phyloP scores from a whole-genome alignment of 2,888 invertebrate genomes.

The Drosophila pegasa region DNA sequence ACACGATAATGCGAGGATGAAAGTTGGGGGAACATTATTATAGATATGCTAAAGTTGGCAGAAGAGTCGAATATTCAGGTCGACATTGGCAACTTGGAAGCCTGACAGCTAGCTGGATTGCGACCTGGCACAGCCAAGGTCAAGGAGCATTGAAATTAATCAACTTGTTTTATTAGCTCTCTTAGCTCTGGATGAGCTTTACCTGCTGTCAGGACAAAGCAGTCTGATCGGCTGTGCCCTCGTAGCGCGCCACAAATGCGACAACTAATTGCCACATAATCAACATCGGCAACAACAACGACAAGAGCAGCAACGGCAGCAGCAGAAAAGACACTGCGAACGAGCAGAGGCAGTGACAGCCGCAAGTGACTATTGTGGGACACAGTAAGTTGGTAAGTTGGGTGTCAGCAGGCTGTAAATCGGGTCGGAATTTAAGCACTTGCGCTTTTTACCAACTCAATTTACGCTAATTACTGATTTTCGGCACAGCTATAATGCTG shows the following conservation, averaged over 20 bases:
- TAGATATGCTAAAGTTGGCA: constrained; percentile 33
- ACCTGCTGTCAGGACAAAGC: constrained; percentile 60
- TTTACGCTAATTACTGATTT: constrained; percentile 79
- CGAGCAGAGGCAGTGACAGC: constrained; percentile 22
- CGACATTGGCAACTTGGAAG: constrained; percentile 9
- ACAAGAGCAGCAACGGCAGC: background rate
- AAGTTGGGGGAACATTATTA: constrained; percentile 39
- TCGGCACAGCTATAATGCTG: constrained; percentile 62
- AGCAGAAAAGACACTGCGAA: constrained; percentile 1
- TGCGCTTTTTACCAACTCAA: constrained; percentile 79
- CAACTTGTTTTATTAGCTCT: constrained; percentile 74
- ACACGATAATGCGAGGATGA: constrained; percentile 12
- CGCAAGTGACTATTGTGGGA: constrained; percentile 53
- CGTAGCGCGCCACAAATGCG: constrained; percentile 66
- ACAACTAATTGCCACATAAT: constrained; percentile 79
- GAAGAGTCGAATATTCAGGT: constrained; percentile 19
- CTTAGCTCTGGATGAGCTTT: constrained; percentile 46
- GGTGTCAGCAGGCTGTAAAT: constrained; percentile 9
- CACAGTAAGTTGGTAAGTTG: constrained; percentile 6
- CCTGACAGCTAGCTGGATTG: background rate
- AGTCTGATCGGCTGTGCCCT: constrained; percentile 54
- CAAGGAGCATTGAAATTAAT: constrained; percentile 55
- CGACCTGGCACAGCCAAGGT: constrained; percentile 47
- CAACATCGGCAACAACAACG: constrained; percentile 41
- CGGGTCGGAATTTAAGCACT: constrained; percentile 59